A percentile compares a stretch with the other conserved stretches of the same genome.
These are phyloP conservation scores for Adrianichthys oophorus DNA, from an alignment of 2,797 vertebrate genomes.

Conservation along the genomic window DNA sequence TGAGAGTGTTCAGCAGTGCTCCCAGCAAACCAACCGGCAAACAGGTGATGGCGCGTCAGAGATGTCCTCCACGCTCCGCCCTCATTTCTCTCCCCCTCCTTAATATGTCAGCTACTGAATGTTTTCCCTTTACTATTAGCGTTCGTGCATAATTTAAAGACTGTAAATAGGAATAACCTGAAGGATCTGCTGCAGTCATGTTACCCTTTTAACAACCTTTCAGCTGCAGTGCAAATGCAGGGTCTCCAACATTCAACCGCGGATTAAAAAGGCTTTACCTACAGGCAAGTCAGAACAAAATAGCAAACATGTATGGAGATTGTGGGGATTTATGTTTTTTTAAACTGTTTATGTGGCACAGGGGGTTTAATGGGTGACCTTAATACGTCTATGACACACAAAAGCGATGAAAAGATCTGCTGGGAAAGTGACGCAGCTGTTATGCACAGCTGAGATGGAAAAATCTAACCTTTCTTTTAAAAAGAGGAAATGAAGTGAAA, in stretches of 20 bases:
- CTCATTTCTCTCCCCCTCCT: constrained; percentile 3
- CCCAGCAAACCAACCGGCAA: constrained; percentile 65
- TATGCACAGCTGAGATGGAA: constrained; percentile 17
- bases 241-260: constrained; percentile 1
- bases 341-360: background rate
- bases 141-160: background rate
- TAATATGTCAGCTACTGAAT: constrained; percentile 37
- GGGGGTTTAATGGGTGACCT: constrained; percentile 70
- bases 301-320: constrained; percentile 21
- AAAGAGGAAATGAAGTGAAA: background rate
- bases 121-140: constrained; percentile 56
- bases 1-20: constrained; percentile 54
- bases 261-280: constrained; percentile 36
- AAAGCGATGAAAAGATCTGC: constrained; percentile 42
- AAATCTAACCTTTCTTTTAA: constrained; percentile 21
- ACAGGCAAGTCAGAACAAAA: constrained; percentile 23
- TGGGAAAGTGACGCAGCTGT: constrained; percentile 5
- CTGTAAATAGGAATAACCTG: background rate
- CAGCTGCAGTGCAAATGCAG: constrained; percentile 10
- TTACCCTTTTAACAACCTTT: background rate
- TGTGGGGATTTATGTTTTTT: constrained; percentile 15
- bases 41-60: constrained; percentile 70
- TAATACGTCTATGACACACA: constrained; percentile 69
- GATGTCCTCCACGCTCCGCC: constrained; percentile 43
- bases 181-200: background rate